Evolutionary conservation across 2,888 invertebrate species (phyloP).

Genomic region (Tanaodytes sp.): DNA sequence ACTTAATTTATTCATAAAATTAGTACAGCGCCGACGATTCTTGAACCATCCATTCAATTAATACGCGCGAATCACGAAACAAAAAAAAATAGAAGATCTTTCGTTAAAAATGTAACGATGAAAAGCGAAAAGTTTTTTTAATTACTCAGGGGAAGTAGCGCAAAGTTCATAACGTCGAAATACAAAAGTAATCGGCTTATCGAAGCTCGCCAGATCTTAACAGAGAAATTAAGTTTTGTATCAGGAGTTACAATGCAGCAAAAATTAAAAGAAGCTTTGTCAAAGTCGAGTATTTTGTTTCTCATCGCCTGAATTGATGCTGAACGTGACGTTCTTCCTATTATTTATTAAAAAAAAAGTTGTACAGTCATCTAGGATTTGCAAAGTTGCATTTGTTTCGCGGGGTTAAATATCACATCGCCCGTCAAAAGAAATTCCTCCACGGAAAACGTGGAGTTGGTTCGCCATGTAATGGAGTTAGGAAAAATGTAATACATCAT

Average conservation of each 20-base stretch:
- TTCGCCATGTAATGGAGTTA: too few relatives aligned
- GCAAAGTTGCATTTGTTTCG: too few relatives aligned
- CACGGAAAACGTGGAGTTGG: too few relatives aligned
- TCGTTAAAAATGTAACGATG: constrained; percentile 10
- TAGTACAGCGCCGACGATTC: constrained; percentile 6
- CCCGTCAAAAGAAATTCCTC: too few relatives aligned
- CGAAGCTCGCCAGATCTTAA: constrained; percentile 25
- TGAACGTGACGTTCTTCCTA: too few relatives aligned
- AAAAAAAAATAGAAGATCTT: too few relatives aligned
- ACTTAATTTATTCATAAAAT: constrained; percentile 27
- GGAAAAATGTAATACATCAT: too few relatives aligned
- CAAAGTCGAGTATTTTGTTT: constrained; percentile 7
- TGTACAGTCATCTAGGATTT: too few relatives aligned
- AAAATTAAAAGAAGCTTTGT: constrained; percentile 27
- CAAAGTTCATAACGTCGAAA: constrained; percentile 32
- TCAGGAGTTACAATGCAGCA: constrained; percentile 25
- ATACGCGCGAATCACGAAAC: not conserved
- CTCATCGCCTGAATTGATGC: too few relatives aligned
- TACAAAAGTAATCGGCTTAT: constrained; percentile 38
- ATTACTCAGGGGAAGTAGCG: constrained; percentile 21
- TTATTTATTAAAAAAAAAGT: too few relatives aligned
- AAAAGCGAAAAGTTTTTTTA: constrained; percentile 25
- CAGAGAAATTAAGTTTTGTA: constrained; percentile 33
- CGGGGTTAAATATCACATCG: too few relatives aligned
- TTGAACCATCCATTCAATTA: constrained; percentile 18